phyloP scores from a whole-genome alignment of 2,888 invertebrate genomes.

The Buathra laborator region DNA sequence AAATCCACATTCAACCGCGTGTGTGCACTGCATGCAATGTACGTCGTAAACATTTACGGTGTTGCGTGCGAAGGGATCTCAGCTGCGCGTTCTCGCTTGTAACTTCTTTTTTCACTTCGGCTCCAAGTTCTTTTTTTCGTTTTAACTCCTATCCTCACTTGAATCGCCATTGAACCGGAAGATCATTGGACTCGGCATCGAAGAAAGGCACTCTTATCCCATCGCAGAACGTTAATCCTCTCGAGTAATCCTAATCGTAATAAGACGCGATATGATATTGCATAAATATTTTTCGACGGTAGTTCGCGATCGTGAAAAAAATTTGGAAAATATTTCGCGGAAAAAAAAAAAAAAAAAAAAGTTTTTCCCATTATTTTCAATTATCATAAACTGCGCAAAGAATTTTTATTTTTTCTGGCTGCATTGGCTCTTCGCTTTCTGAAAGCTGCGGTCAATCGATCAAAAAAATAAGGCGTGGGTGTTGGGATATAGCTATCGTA shows the following conservation, averaged over 20 bases:
- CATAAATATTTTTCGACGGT: too few species aligned
- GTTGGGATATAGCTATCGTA: conserved; percentile 36
- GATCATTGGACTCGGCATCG: conserved; percentile 24
- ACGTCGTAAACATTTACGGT: conserved; percentile 71
- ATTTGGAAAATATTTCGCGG: too few species aligned
- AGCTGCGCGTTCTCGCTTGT: conserved; percentile 31
- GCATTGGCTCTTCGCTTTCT: too few species aligned
- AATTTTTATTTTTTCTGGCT: too few species aligned
- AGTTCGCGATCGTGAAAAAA: too few species aligned
- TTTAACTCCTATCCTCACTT: background rate
- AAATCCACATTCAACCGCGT: conserved; percentile 63
- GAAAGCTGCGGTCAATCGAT: background rate
- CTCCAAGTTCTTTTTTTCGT: conserved; percentile 17
- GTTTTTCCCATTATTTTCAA: too few species aligned
- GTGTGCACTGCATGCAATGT: conserved; percentile 54
- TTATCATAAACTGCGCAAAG: too few species aligned
- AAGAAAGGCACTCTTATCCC: background rate
- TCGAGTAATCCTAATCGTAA: too few species aligned
- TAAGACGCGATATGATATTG: too few species aligned
- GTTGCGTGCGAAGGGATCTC: conserved; percentile 64
- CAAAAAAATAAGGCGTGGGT: conserved; percentile 39
- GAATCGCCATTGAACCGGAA: conserved; percentile 32
- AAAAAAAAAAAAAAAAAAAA: too few species aligned
- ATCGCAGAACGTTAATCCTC: background rate
- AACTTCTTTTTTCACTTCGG: conserved; percentile 4